phyloP scores from a whole-genome alignment of 1,140 invertebrate genomes.

The Lethocerus indicus region DNA sequence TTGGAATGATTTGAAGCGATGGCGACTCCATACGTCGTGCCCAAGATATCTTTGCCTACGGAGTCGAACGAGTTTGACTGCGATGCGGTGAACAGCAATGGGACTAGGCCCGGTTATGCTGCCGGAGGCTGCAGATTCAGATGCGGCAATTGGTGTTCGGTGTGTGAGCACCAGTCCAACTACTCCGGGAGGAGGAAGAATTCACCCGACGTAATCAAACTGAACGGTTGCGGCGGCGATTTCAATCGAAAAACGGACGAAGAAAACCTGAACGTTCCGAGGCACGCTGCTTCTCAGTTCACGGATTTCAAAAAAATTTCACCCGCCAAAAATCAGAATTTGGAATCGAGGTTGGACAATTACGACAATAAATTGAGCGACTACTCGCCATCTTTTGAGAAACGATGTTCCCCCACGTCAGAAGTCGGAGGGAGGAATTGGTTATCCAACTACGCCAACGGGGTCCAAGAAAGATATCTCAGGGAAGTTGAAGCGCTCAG shows the following conservation, averaged over 20 bases:
- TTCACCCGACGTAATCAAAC: too few species aligned
- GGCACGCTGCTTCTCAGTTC: too few species aligned
- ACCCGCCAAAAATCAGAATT: background rate
- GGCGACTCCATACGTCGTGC: constrained; percentile 8
- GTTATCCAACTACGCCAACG: background rate
- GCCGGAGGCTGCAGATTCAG: background rate
- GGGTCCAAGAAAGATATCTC: constrained; percentile 15
- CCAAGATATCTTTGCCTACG: constrained; percentile 4
- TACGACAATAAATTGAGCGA: background rate
- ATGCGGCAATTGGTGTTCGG: background rate
- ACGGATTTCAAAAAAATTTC: too few species aligned
- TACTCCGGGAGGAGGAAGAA: too few species aligned
- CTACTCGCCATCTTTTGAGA: background rate
- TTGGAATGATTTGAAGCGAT: constrained; percentile 3
- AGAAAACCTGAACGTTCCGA: too few species aligned
- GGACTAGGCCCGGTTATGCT: background rate
- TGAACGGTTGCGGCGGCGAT: too few species aligned
- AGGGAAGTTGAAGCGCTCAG: constrained; percentile 15
- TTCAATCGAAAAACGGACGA: too few species aligned
- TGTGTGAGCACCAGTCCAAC: too few species aligned
- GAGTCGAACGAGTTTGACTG: background rate
- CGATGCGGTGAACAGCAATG: background rate
- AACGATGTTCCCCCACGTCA: background rate
- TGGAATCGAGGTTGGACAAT: background rate
- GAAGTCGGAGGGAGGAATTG: background rate